phyloP scores from a whole-genome alignment of 2,113 vertebrate genomes.

The Paedocypris sp. region DNA sequence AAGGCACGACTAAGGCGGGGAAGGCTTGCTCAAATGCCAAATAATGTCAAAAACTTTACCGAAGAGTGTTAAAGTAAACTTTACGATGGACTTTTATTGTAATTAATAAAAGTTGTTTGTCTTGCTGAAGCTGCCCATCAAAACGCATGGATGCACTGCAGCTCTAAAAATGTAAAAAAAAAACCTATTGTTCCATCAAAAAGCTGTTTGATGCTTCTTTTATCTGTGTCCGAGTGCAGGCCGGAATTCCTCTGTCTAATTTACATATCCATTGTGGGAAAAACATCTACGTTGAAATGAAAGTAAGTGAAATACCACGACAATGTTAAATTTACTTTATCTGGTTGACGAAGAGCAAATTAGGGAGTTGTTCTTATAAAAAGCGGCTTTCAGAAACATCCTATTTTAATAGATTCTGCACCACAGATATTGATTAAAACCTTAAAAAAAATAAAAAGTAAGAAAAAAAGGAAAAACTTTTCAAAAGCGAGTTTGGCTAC shows the following conservation, averaged over 20 bases:
- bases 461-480: slow-evolving; percentile 1
- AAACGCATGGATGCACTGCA: slow-evolving; percentile 24
- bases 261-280: slow-evolving; percentile 26
- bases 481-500: no score
- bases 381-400: slow-evolving; percentile 8
- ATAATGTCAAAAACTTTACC: no score
- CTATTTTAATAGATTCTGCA: slow-evolving; percentile 19
- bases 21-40: slow-evolving; percentile 10
- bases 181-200: slow-evolving; percentile 21
- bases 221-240: not conserved
- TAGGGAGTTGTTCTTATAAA: slow-evolving; percentile 10
- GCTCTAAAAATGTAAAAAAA: slow-evolving; percentile 31
- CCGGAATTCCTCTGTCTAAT: slow-evolving; percentile 21
- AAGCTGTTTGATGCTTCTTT: slow-evolving; percentile 15
- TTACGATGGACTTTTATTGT: no score
- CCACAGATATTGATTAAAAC: not conserved
- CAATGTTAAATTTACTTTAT: slow-evolving; percentile 26
- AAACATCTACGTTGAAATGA: slow-evolving; percentile 13
- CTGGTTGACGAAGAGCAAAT: slow-evolving; percentile 17
- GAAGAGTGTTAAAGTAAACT: no score
- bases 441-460: not conserved
- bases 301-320: slow-evolving; percentile 23
- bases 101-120: slow-evolving; percentile 20
- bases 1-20: slow-evolving; percentile 13
- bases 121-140: slow-evolving; percentile 28